Evolutionary conservation across 2,113 vertebrate species (phyloP), one percentile per base, ranked within the genome.

Genomic region (Illadopsis cleaveri): DNA sequence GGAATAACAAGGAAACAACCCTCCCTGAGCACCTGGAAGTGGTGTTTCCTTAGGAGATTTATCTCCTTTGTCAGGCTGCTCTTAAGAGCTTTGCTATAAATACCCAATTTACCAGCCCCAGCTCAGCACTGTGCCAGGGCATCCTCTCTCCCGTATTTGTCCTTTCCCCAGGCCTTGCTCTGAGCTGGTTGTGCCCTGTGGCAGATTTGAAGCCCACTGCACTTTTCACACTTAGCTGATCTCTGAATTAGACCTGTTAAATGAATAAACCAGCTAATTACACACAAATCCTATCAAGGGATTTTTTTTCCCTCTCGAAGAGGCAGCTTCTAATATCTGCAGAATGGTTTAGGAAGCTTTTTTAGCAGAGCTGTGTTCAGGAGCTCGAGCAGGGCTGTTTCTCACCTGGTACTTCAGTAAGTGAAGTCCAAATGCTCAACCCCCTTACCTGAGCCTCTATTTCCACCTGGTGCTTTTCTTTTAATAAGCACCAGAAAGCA

Each of bases 211-310:
- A 96, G 70, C 71, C 56, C n/a, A 50, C 56, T 87, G 79, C 47
- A 53, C 54, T 95, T 96, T 96, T 96, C 85, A 93, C 95, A 96
- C 71, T 51, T 40, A 95, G 76, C 85, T 96, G 95, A 94, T 92
- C 90, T 93, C 92, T 96, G 93, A 95, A 95, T 95, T 82, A 90
- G 93, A 83, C 79, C 93, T 73, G 90, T 83, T 94, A 90, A 96
- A 97, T 70, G 92, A 96, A 90, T 95, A 81, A 96, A 96, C 82
- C 76, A 92, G 90, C 87, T 97, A 95, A 97, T 97, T 96, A 80
- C 85, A 71, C 90, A 44, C 62, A 94, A 97, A 96, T 96, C 94
- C 94, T 94, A 89, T 86, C 92, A 93, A 78, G 94, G 85, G 90
- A 90, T 95, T 95, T 96, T 93, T 95, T 96, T 95, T 61, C 16